Percentiles rank a stretch among this genome's conserved stretches.
Conservation (phyloP, 2,113 vertebrate species). For the Galeopterus variegatus region DNA sequence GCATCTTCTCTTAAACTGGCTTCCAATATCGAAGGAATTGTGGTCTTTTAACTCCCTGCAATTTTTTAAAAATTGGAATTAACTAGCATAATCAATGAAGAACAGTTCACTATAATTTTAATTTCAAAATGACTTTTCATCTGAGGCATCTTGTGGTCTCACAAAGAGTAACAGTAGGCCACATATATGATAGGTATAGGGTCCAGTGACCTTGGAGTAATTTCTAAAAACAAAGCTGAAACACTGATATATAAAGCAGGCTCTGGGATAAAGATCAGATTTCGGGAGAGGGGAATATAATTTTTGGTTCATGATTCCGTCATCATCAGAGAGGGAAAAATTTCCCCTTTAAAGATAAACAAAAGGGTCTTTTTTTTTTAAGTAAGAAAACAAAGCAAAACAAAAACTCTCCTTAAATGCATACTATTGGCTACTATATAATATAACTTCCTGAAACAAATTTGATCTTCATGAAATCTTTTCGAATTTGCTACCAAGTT, state of each 20-base stretch:
- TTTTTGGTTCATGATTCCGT: not conserved
- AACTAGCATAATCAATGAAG: not conserved
- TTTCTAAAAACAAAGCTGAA: constrained; percentile 43
- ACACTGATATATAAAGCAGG: not conserved
- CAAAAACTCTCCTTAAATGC: not conserved
- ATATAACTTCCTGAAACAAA: not conserved
- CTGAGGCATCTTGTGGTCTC: not conserved
- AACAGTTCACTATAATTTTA: constrained; percentile 4
- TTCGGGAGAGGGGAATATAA: not conserved
- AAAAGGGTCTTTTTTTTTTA: not conserved
- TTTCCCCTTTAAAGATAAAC: not conserved
- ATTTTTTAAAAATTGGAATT: not conserved
- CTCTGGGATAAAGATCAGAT: not conserved
- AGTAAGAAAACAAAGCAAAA: not conserved
- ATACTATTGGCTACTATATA: not conserved
- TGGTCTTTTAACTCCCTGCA: not conserved
- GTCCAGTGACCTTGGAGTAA: not conserved
- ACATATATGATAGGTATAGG: not conserved
- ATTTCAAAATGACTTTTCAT: constrained; percentile 30
- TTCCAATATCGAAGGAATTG: not conserved
- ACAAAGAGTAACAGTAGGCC: not conserved
- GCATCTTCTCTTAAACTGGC: not conserved
- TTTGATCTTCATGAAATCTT: constrained; percentile 17
- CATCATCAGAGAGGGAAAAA: not conserved
- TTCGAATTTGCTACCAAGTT: constrained; percentile 27